Percentiles rank a stretch among this genome's conserved stretches.
Conservation (phyloP, 2,797 vertebrate species). For the Phrynocephalus vlangalii region DNA sequence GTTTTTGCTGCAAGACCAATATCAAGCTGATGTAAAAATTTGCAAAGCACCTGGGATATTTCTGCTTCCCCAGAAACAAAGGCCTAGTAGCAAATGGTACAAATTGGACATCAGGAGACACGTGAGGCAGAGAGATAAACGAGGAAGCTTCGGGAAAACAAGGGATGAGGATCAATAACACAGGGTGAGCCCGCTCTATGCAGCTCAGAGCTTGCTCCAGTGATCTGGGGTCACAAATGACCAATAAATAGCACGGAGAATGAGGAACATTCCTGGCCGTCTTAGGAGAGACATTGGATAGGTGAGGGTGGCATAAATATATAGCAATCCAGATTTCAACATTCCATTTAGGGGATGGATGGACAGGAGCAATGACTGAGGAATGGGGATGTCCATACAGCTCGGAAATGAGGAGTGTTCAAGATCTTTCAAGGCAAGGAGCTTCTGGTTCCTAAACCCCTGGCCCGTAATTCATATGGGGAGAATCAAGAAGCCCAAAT, state of each 20-base stretch:
- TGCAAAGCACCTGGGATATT: neutral
- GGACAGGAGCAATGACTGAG: neutral
- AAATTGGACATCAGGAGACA: neutral
- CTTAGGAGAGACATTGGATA: neutral
- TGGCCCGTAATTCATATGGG: neutral
- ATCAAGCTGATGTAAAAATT: conserved; percentile 3
- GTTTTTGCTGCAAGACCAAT: neutral
- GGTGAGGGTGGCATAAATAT: neutral
- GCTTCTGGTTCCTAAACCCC: neutral
- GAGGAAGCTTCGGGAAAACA: neutral
- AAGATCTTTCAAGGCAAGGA: conserved; percentile 13
- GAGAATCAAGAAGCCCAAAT: neutral
- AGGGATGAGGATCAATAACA: neutral
- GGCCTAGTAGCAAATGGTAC: neutral
- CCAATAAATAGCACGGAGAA: neutral
- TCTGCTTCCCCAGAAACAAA: neutral
- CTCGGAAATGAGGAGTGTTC: neutral
- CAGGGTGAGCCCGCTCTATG: neutral
- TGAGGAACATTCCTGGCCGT: neutral
- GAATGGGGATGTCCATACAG: neutral
- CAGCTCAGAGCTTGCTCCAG: neutral
- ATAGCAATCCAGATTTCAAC: neutral
- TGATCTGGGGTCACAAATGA: neutral
- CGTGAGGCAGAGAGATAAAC: neutral
- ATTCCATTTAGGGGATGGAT: neutral